Evolutionary conservation across 1,140 invertebrate species (phyloP).

Genomic region (Lithobius niger): DNA sequence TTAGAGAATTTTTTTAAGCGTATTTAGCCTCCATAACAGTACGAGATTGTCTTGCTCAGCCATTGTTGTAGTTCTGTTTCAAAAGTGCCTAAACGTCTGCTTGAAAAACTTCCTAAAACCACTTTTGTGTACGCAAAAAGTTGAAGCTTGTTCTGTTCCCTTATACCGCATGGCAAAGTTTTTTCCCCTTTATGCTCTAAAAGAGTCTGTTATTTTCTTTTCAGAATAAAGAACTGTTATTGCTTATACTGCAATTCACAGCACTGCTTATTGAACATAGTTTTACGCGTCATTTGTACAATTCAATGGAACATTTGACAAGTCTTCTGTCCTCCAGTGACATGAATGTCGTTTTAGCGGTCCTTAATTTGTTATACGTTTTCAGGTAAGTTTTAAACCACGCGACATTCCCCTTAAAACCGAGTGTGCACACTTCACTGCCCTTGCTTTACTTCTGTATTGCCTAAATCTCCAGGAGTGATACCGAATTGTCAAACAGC

Average conservation of each 20-base stretch:
- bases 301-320: conserved; percentile 78
- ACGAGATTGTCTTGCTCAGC: background rate
- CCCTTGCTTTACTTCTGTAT: no score
- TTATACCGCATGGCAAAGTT: no score
- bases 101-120: no score
- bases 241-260: conserved; percentile 69
- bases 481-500: no score
- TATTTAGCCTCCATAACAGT: background rate
- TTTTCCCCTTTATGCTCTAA: no score
- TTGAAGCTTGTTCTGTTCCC: no score
- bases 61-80: conserved; percentile 5
- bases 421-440: no score
- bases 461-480: no score
- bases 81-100: background rate
- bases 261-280: conserved; percentile 79
- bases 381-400: conserved; percentile 45
- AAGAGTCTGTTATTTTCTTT: no score
- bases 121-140: no score
- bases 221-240: conserved; percentile 56
- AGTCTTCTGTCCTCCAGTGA: conserved; percentile 69
- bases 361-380: conserved; percentile 77
- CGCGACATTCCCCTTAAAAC: no score
- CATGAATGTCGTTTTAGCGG: conserved; percentile 73
- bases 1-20: conserved; percentile 24
- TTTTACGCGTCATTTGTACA: conserved; percentile 78